Evolutionary conservation across 1,140 invertebrate genomes (phyloP).

Genomic region (Philotrypesis tridentata): DNA sequence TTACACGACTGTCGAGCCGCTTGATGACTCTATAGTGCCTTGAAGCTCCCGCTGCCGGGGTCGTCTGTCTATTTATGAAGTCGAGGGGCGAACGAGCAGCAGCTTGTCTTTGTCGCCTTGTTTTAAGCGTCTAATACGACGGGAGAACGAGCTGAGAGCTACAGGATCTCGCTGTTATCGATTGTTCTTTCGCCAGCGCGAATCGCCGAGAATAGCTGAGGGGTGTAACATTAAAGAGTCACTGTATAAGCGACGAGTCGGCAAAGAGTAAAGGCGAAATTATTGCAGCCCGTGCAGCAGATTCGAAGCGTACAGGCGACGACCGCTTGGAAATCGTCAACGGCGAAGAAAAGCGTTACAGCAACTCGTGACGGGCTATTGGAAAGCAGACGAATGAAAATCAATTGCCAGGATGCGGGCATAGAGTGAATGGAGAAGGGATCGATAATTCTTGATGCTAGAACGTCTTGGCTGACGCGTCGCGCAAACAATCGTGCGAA

Average conservation of each 20-base stretch:
- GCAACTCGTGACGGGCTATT: slow-evolving; percentile 72
- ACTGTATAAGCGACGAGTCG: no score
- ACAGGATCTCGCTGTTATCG: no score
- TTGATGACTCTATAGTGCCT: slow-evolving; percentile 66
- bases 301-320: no score
- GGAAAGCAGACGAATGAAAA: slow-evolving; percentile 72
- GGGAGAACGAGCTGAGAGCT: slow-evolving; percentile 62
- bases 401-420: slow-evolving; percentile 60
- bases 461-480: no score
- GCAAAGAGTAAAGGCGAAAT: no score
- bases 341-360: slow-evolving; percentile 52
- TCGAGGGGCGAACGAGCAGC: not conserved
- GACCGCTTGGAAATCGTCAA: slow-evolving; percentile 35
- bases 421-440: slow-evolving; percentile 25
- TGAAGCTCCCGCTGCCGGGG: slow-evolving; percentile 28
- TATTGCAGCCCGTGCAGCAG: no score
- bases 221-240: no score
- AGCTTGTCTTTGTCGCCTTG: not conserved
- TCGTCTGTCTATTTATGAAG: slow-evolving; percentile 48
- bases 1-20: slow-evolving; percentile 57
- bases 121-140: slow-evolving; percentile 43
- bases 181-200: no score
- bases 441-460: no score
- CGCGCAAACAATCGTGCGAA: not conserved
- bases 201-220: no score